Conservation (phyloP, 2,797 vertebrate species). For the Sibirionetta formosa region DNA sequence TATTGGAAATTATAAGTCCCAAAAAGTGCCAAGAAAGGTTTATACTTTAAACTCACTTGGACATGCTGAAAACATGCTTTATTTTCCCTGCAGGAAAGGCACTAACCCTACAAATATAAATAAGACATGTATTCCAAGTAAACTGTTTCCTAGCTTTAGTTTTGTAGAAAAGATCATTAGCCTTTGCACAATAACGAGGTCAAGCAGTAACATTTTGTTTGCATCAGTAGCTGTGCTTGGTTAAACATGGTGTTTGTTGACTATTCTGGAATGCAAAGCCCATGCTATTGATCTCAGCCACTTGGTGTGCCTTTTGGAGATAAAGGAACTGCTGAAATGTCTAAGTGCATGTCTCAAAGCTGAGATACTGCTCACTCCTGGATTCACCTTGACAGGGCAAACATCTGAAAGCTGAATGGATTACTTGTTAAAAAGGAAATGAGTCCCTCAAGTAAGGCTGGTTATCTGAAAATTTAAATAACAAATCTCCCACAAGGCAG, state of each 20-base stretch:
- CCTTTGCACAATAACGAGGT: neutral
- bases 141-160: neutral
- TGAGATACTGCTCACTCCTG: neutral
- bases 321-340: neutral
- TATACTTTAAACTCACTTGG: conserved; percentile 1
- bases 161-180: neutral
- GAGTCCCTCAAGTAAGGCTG: neutral
- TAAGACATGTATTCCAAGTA: neutral
- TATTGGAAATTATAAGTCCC: neutral
- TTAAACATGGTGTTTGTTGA: neutral
- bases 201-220: conserved; percentile 13
- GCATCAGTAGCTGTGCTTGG: neutral
- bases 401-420: neutral
- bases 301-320: conserved; percentile 6
- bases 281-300: neutral
- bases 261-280: neutral
- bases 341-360: neutral
- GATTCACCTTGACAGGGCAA: neutral
- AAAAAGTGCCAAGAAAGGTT: neutral
- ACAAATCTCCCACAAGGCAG: neutral
- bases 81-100: neutral
- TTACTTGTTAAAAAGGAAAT: conserved; percentile 5
- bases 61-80: neutral
- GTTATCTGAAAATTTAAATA: neutral
- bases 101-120: conserved; percentile 12